A percentile compares a stretch with the other conserved stretches of the same genome.
Evolutionary conservation across 2,113 vertebrate genomes (phyloP).

Genomic region (Phyllostomus discolor): DNA sequence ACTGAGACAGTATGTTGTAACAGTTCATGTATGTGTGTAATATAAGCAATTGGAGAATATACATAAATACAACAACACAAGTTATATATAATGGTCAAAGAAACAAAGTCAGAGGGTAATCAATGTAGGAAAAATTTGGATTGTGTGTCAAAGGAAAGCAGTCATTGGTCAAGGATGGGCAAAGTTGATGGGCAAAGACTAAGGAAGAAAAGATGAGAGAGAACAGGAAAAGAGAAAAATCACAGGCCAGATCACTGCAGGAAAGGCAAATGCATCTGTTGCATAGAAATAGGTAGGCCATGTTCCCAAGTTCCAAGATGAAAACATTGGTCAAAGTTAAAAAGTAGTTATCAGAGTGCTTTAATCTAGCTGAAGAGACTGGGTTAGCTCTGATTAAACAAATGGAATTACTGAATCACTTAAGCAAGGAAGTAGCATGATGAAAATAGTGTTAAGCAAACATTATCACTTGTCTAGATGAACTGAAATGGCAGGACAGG

Average conservation of each 20-base stretch:
- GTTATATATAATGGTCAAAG: not conserved
- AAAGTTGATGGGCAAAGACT: not conserved
- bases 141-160: not conserved
- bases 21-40: not conserved
- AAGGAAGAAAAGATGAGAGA: not conserved
- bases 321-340: conserved; percentile 19
- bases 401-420: conserved; percentile 9
- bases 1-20: not conserved
- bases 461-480: not conserved
- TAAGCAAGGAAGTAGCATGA: conserved; percentile 21
- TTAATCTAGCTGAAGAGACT: conserved; percentile 15
- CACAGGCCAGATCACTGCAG: not conserved
- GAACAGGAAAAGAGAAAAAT: not conserved
- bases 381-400: conserved; percentile 46
- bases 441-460: conserved; percentile 41
- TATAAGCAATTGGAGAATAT: not conserved
- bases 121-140: not conserved
- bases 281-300: not conserved
- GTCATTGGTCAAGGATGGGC: not conserved
- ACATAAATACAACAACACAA: not conserved
- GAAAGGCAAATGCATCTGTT: not conserved
- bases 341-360: not conserved
- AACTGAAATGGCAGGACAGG: not conserved
- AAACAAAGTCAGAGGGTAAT: not conserved
- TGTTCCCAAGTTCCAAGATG: not conserved